phyloP scores from a whole-genome alignment of 2,113 vertebrate genomes.

The Cavia porcellus region DNA sequence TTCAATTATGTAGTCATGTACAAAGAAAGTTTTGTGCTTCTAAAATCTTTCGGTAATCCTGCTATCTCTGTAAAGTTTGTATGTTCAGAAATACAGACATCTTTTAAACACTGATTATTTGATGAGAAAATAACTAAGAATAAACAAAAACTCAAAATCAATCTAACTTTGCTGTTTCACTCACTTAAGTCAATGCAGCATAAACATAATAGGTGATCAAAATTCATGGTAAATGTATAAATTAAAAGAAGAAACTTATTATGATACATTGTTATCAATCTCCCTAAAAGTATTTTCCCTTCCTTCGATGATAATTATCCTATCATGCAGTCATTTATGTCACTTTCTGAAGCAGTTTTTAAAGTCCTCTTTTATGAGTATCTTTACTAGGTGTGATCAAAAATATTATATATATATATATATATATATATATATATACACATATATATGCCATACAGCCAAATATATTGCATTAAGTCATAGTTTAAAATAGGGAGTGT shows the following conservation, averaged over 20 bases:
- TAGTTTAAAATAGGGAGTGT: background rate
- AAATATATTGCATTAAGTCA: background rate
- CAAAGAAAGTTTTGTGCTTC: background rate
- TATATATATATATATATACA: no score
- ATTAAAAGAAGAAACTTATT: background rate
- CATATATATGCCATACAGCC: background rate
- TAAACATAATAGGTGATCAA: background rate
- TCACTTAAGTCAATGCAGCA: background rate
- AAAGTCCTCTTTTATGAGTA: background rate
- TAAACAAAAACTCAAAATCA: background rate
- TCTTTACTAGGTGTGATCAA: background rate
- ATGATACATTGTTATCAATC: background rate
- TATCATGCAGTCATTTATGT: background rate
- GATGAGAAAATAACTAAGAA: background rate
- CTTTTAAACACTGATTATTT: constrained; percentile 15
- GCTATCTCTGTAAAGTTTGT: background rate
- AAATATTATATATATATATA: background rate
- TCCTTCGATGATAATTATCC: background rate
- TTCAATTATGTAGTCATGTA: background rate
- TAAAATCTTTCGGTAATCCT: background rate
- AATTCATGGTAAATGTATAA: background rate
- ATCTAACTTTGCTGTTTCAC: background rate
- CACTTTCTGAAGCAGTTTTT: background rate
- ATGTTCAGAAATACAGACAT: background rate
- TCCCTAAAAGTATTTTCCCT: background rate